Percentiles rank a stretch among this genome's conserved stretches.
These are phyloP conservation scores for Camptogramma bilineatum DNA, from an alignment of 2,888 invertebrate species.

Conservation along the genomic window DNA sequence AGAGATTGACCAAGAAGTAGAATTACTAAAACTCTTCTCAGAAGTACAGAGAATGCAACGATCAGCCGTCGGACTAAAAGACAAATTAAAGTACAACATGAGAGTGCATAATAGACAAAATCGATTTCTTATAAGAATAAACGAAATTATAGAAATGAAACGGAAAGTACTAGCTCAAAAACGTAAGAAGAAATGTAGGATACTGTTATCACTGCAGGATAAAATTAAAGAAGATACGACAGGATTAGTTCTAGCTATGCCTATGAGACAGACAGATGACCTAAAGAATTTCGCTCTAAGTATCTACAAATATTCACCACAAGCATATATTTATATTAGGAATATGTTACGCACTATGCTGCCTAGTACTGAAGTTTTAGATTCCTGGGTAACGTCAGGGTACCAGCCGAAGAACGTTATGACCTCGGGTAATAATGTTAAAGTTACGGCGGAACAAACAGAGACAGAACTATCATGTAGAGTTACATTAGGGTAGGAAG, in stretches of 20 bases:
- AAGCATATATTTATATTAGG: conserved; percentile 77
- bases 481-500: conserved; percentile 65
- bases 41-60: conserved; percentile 77
- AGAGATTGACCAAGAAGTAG: conserved; percentile 42
- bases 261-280: conserved; percentile 76
- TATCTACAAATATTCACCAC: conserved; percentile 79
- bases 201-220: conserved; percentile 73
- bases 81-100: conserved; percentile 72
- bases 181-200: conserved; percentile 75
- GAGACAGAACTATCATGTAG: conserved; percentile 75
- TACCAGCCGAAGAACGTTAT: conserved; percentile 70
- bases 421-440: conserved; percentile 65
- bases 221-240: conserved; percentile 77
- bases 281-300: conserved; percentile 78
- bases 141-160: conserved; percentile 72
- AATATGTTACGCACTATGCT: conserved; percentile 76
- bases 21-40: conserved; percentile 71
- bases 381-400: conserved; percentile 72
- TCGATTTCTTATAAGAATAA: conserved; percentile 63
- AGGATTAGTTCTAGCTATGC: conserved; percentile 78
- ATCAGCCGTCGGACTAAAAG: conserved; percentile 65
- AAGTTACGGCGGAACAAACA: conserved; percentile 73
- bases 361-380: conserved; percentile 75
- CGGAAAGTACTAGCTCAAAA: conserved; percentile 70
- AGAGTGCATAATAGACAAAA: conserved; percentile 70